These are phyloP conservation scores for Pachyrhynchus sulphureomaculatus DNA, from an alignment of 1,140 invertebrate species.

Conservation along the genomic window DNA sequence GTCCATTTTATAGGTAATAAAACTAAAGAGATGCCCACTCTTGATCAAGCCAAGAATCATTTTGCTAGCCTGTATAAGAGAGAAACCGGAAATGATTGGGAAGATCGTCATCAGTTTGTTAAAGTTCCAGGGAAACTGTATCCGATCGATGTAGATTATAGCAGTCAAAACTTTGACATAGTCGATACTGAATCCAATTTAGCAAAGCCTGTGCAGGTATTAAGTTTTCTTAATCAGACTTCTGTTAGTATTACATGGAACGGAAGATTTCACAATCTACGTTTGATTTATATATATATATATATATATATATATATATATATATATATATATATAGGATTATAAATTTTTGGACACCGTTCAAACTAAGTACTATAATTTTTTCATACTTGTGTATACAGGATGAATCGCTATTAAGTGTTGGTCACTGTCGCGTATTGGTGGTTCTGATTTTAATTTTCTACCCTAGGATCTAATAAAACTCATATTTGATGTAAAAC, in stretches of 20 bases:
- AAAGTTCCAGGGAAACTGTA: conserved; percentile 81
- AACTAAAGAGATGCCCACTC: conserved; percentile 59
- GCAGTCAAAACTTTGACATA: conserved; percentile 44
- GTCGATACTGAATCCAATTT: conserved; percentile 66
- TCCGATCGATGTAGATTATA: conserved; percentile 88
- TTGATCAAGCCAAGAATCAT: conserved; percentile 62
- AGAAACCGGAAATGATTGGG: conserved; percentile 85
- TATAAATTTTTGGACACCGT: not conserved
- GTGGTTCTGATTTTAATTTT: too few species aligned
- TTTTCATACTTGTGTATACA: too few species aligned
- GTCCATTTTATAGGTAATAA: conserved; percentile 61
- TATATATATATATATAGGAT: not conserved
- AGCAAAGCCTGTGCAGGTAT: too few species aligned
- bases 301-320: not conserved
- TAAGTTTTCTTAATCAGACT: not conserved
- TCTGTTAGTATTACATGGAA: too few species aligned
- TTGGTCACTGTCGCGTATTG: too few species aligned
- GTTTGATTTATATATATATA: too few species aligned
- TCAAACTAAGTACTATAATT: not conserved
- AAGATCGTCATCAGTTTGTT: conserved; percentile 66
- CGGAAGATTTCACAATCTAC: too few species aligned
- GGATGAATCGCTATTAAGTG: too few species aligned
- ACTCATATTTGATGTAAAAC: conserved; percentile 87
- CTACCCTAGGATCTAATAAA: conserved; percentile 65
- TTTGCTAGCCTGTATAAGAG: conserved; percentile 76